Percentiles rank a stretch among this genome's conserved stretches.
Conservation (phyloP, 1,140 invertebrate species). For the Zaprionus tsacasi region DNA sequence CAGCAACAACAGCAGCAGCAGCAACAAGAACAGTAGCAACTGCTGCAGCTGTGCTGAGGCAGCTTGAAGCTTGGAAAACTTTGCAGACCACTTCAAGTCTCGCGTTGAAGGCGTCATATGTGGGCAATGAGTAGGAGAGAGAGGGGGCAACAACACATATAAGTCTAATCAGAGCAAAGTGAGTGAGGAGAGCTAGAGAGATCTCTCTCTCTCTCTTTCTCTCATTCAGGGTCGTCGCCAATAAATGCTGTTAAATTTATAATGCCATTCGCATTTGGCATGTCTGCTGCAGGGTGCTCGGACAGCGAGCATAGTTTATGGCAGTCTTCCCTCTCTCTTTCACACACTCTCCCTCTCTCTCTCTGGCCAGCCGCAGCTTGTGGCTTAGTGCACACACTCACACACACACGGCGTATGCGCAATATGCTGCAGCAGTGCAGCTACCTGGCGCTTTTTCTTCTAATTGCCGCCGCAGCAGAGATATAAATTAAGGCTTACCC, state of each 20-base stretch:
- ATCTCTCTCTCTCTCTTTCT: no score
- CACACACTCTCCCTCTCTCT: background rate
- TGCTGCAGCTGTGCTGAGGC: conserved; percentile 7
- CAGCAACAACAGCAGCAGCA: background rate
- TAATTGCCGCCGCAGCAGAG: conserved; percentile 7
- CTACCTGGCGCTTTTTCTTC: conserved; percentile 5
- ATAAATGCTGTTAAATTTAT: conserved; percentile 46
- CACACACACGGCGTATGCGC: conserved; percentile 1
- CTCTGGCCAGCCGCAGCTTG: background rate
- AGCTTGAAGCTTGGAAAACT: conserved; percentile 28
- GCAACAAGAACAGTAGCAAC: background rate
- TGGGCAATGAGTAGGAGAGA: background rate
- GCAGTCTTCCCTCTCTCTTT: background rate
- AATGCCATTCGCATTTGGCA: conserved; percentile 31
- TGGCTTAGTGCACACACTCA: background rate
- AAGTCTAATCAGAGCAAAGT: conserved; percentile 23
- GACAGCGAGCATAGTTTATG: conserved; percentile 32
- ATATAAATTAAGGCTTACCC: conserved; percentile 11
- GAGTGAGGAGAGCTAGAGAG: background rate
- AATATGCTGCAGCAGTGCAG: background rate
- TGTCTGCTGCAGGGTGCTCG: conserved; percentile 8
- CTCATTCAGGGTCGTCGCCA: conserved; percentile 23
- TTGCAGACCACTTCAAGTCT: conserved; percentile 28
- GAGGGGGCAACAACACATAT: background rate
- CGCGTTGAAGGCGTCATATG: conserved; percentile 7